Evolutionary conservation across 2,797 vertebrate genomes (phyloP).

Genomic region (Sebastes trivittatus): DNA sequence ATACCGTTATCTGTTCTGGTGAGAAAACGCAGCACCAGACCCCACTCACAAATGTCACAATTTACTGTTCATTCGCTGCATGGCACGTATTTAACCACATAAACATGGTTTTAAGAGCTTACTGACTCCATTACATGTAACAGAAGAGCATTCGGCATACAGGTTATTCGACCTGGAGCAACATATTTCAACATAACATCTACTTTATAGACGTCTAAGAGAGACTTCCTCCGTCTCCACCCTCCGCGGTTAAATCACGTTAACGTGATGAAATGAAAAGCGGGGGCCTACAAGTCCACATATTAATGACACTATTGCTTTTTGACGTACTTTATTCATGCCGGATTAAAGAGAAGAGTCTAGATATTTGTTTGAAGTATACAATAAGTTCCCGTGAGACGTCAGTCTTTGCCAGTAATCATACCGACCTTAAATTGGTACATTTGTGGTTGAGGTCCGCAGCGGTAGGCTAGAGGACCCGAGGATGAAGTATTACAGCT

Average conservation of each 20-base stretch:
- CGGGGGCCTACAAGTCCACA: background rate
- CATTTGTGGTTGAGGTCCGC: background rate
- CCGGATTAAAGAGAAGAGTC: background rate
- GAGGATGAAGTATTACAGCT: background rate
- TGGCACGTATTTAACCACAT: rapidly evolving
- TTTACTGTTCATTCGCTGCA: background rate
- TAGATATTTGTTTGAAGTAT: background rate
- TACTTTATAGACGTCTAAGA: no score
- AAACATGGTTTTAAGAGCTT: rapidly evolving
- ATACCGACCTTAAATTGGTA: background rate
- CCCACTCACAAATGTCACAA: background rate
- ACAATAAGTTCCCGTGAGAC: rapidly evolving
- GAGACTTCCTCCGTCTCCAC: background rate
- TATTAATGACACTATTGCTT: background rate
- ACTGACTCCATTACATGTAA: rapidly evolving
- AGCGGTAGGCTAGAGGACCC: background rate
- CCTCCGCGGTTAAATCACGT: background rate
- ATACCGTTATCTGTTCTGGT: background rate
- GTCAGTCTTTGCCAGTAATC: background rate
- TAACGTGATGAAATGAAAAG: background rate
- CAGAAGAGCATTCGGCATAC: background rate
- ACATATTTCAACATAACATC: background rate
- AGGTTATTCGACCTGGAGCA: background rate
- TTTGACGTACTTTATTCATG: background rate
- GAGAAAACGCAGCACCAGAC: background rate